A percentile compares a stretch with the other conserved stretches of the same genome.
These are phyloP conservation scores for Anas flavirostris DNA, from an alignment of 2,797 vertebrate genomes.

Conservation along the genomic window DNA sequence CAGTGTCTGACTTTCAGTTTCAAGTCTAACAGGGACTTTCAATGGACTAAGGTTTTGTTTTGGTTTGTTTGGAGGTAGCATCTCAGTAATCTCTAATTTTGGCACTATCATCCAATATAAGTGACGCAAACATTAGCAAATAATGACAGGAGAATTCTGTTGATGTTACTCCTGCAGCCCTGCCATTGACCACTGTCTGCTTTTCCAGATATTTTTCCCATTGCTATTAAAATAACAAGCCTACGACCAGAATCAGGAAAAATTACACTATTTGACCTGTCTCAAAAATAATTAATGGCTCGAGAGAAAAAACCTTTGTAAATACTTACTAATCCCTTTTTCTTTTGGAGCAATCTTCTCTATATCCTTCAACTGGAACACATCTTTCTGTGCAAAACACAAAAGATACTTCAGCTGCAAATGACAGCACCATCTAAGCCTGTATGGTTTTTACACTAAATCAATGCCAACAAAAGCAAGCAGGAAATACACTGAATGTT, in stretches of 20 bases:
- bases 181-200: neutral
- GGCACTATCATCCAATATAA: neutral
- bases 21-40: neutral
- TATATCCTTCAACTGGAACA: conserved; percentile 97
- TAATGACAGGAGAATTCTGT: neutral
- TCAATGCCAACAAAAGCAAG: neutral
- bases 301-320: neutral
- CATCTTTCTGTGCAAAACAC: conserved; percentile 89
- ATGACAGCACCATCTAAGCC: neutral
- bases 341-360: conserved; percentile 98
- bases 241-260: neutral
- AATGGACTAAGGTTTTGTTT: no score
- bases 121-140: neutral
- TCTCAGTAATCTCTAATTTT: neutral
- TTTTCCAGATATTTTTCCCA: neutral
- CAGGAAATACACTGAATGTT: neutral
- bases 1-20: neutral
- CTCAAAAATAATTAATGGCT: neutral
- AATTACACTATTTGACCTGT: neutral
- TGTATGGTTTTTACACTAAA: neutral
- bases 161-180: neutral
- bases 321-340: conserved; percentile 95
- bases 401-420: conserved; percentile 7
- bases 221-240: neutral
- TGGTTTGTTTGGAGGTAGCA: neutral